phyloP scores from a whole-genome alignment of 2,888 invertebrate genomes.

The Microctonus aethiopoides region DNA sequence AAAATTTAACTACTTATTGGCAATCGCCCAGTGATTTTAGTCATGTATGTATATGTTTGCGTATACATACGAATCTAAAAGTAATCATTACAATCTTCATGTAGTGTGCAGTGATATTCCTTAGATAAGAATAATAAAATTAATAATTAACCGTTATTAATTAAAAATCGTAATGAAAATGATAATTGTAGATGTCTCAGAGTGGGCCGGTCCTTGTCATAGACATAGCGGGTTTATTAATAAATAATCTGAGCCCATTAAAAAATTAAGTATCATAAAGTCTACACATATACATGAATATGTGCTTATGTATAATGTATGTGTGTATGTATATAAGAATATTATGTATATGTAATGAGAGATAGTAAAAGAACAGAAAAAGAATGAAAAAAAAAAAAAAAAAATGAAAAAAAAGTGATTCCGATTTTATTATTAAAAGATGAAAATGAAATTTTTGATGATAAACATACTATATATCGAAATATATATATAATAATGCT shows the following conservation, averaged over 20 bases:
- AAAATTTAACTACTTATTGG: conserved; percentile 28
- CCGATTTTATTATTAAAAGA: neutral
- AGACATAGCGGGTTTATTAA: conserved; percentile 2
- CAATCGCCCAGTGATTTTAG: conserved; percentile 36
- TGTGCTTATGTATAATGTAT: too few species aligned
- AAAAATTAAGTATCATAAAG: conserved; percentile 19
- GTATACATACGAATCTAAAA: neutral
- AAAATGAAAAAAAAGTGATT: neutral
- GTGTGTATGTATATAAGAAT: neutral
- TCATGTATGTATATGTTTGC: neutral
- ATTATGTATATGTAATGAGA: conserved; percentile 13
- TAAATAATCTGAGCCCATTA: conserved; percentile 27
- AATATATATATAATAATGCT: neutral
- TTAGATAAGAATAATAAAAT: conserved; percentile 34
- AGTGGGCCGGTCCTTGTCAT: conserved; percentile 49
- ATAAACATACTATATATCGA: neutral
- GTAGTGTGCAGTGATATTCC: conserved; percentile 44
- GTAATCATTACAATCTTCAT: conserved; percentile 39
- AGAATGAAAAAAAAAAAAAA: conserved; percentile 14
- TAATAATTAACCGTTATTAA: conserved; percentile 6
- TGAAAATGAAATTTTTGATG: conserved; percentile 5
- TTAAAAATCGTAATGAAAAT: conserved; percentile 9
- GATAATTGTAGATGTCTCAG: conserved; percentile 39
- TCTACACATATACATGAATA: conserved; percentile 18
- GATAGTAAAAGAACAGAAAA: too few species aligned